Conservation (phyloP, 2,113 vertebrate genomes). For the Chlamydotis undulata region DNA sequence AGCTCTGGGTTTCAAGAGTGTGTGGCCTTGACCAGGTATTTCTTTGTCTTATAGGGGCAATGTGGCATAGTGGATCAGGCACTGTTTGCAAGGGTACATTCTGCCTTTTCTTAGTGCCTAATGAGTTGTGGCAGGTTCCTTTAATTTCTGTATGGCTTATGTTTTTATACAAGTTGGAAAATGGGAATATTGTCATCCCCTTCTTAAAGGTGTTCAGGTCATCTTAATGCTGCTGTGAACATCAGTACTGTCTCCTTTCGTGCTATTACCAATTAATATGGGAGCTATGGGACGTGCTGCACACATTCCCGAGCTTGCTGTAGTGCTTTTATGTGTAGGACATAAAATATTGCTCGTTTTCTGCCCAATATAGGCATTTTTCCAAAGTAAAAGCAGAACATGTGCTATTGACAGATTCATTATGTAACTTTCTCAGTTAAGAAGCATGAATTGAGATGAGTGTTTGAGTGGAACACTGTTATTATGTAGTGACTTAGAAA, state of each 20-base stretch:
- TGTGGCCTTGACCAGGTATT: background rate
- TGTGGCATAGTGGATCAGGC: rapidly evolving
- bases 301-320: background rate
- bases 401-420: background rate
- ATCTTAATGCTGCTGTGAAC: background rate
- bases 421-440: background rate
- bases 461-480: background rate
- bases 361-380: background rate
- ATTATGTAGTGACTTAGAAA: background rate
- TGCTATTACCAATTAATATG: rapidly evolving
- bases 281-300: background rate
- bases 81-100: background rate
- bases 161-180: background rate
- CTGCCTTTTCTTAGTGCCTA: background rate
- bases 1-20: background rate
- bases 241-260: background rate
- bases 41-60: background rate
- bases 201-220: background rate
- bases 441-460: background rate
- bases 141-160: background rate
- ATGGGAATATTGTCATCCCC: background rate
- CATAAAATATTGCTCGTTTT: background rate
- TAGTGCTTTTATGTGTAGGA: background rate
- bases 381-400: background rate
- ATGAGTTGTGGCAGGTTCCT: background rate